Evolutionary conservation across 1,140 invertebrate genomes (phyloP).

Genomic region (Phthorimaea operculella): DNA sequence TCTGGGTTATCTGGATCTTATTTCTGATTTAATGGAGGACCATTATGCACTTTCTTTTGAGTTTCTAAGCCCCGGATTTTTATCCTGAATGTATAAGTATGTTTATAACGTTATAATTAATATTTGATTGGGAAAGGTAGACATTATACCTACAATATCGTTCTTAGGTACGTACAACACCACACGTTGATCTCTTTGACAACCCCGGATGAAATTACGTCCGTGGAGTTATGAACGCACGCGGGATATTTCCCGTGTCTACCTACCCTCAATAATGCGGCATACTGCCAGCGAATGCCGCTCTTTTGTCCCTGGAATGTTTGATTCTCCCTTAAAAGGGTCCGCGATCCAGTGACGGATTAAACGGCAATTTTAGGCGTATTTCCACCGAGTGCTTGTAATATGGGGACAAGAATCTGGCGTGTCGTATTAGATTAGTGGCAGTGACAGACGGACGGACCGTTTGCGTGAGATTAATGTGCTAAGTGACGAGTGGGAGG

Average conservation of each 20-base stretch:
- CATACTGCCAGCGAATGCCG: constrained; percentile 14
- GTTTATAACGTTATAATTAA: too few species aligned
- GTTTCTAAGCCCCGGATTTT: neutral
- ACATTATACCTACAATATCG: neutral
- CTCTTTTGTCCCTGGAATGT: constrained; percentile 32
- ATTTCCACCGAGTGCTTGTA: constrained; percentile 46
- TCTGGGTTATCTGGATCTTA: constrained; percentile 43
- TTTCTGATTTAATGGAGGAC: constrained; percentile 33
- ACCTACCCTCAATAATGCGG: constrained; percentile 1
- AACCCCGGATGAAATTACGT: neutral
- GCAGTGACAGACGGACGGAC: constrained; percentile 58
- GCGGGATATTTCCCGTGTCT: neutral
- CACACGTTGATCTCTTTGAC: neutral
- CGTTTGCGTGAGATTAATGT: constrained; percentile 56
- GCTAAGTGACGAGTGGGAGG: constrained; percentile 62
- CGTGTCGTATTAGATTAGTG: constrained; percentile 65
- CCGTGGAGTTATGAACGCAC: neutral
- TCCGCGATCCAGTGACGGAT: constrained; percentile 40
- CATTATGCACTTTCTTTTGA: constrained; percentile 21
- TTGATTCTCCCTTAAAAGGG: constrained; percentile 36
- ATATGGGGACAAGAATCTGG: constrained; percentile 57
- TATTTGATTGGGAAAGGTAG: too few species aligned
- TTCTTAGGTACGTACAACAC: too few species aligned
- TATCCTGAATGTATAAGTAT: too few species aligned
- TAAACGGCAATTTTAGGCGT: constrained; percentile 44